Base-by-base conservation (phyloP, 2,888 invertebrate genomes). In the Ormyrus labotus region DNA sequence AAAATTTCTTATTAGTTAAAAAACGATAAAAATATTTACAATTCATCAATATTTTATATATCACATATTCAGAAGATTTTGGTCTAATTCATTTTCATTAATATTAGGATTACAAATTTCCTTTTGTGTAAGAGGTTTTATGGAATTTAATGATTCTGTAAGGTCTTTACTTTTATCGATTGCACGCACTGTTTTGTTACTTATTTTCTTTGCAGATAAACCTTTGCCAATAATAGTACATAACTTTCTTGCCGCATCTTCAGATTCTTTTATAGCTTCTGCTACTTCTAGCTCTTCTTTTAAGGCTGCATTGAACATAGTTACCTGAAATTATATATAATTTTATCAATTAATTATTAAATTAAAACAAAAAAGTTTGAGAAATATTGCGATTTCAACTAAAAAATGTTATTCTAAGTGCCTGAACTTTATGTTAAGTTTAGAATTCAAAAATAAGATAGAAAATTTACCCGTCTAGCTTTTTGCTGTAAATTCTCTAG, bases 251-350 rank as follows among this genome's bases (percentile, higher is more conserved):
- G 81, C 80, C 48, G 72, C 68, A 4, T 83, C 81, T 55, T 85
- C 78, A 53, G 81, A 82, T 13, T 77, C 63, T 69, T 84, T 68
- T 60, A 84, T 84, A 61, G 85, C 65, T 6, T 87, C 83, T 48
- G 83, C 51, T 19, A 81, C 71, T 69, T 84, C 73, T 34, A 85
- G 64, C 80, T 88, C 89, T 70, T 88, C 83, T 64, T 86, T 86
- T 10, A 88, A 65, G 1, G 81, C 76, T 53, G 85, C 81, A 63
- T 88, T 87, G 9, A 88, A 83, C n/a, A 86, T 81, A 45, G 83
- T 83, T 10, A 83, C 87, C 88, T 88, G 72, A 19, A 19, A 70
- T 65, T 69, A 63, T 45, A 55, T 34, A 45, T 48, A 64, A 71
- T 63, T 47, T 13, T 58, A 19, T 19, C 34, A 70, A 45, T 55